Base-by-base conservation (phyloP, 1,140 invertebrate species). In the Rhagoletis pomonella region DNA sequence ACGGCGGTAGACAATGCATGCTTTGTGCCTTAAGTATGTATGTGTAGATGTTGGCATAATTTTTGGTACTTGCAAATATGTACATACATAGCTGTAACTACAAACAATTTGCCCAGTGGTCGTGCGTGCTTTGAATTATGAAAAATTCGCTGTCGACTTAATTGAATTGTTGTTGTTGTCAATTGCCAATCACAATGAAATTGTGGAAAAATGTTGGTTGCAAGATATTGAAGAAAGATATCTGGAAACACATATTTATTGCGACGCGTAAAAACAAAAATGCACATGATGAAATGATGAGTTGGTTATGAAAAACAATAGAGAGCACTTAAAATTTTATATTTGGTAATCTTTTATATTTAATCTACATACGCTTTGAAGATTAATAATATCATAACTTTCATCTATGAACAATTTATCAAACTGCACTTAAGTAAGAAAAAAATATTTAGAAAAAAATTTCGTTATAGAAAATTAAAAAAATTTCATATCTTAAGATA, bases 121-220 rank as follows among this genome's bases (percentile, higher is more conserved):
- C n/a, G 73, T 55, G 47, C 73, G 73, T 81, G 73, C 19, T 81
- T 81, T 55, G 73, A 81, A 81, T 81, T 81, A 81, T 81, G 73
- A 81, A 81, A 81, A 81, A 55, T 55, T 81, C n/a, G 73, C 73
- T 81, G 47, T n/a, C n/a, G 73, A 81, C 73, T 81, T 81, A 81
- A 81, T 81, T 81, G 73, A 81, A 55, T 81, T 58, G 47, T 67
- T 39, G 29, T 64, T 64, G 62, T 29, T n/a, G 44, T 29, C 29
- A 29, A 55, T 81, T 81, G 73, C 47, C 50, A 81, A 81, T 81
- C 19, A 47, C 50, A 55, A 55, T 81, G 73, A 55, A n/a, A 19
- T 44, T 73, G 67, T 73, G 67, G 39, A 55, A 81, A 47, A 50
- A 73, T 73, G 12, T 73, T 73, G 42, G 29, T 17, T 44, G 69